Percentiles rank a stretch among this genome's conserved stretches.
Conservation (phyloP, 1,140 invertebrate species). For the Brachionus rotundiformis region DNA sequence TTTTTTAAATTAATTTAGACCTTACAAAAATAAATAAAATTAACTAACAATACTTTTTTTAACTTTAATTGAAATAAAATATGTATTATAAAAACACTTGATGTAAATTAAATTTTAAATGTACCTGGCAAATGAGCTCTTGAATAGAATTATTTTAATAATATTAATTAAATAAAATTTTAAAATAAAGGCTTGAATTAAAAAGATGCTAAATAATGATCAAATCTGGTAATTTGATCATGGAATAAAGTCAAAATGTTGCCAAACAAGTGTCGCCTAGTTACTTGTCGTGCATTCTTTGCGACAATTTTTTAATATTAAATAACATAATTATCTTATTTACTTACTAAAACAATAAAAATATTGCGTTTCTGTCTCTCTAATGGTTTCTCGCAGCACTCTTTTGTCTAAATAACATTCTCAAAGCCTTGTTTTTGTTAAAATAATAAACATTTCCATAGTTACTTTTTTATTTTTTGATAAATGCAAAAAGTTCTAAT, state of each 20-base stretch:
- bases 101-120: neutral
- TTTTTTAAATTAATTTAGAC: too few relatives aligned
- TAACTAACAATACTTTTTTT: neutral
- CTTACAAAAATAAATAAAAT: too few relatives aligned
- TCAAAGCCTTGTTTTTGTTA: neutral
- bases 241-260: neutral
- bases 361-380: neutral
- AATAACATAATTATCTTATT: conserved; percentile 18
- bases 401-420: neutral
- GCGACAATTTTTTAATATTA: neutral
- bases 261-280: neutral
- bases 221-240: neutral
- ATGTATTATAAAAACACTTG: neutral
- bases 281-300: neutral
- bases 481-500: neutral
- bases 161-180: too few relatives aligned
- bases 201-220: too few relatives aligned
- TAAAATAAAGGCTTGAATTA: too few relatives aligned
- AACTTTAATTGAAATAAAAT: neutral
- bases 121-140: neutral
- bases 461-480: neutral
- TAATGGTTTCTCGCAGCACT: neutral
- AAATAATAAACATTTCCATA: conserved; percentile 17
- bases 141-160: too few relatives aligned
- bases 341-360: neutral